Evolutionary conservation across 2,113 vertebrate genomes (phyloP), one percentile per base, ranked within the genome.

Genomic region (Rafetus swinhoei): DNA sequence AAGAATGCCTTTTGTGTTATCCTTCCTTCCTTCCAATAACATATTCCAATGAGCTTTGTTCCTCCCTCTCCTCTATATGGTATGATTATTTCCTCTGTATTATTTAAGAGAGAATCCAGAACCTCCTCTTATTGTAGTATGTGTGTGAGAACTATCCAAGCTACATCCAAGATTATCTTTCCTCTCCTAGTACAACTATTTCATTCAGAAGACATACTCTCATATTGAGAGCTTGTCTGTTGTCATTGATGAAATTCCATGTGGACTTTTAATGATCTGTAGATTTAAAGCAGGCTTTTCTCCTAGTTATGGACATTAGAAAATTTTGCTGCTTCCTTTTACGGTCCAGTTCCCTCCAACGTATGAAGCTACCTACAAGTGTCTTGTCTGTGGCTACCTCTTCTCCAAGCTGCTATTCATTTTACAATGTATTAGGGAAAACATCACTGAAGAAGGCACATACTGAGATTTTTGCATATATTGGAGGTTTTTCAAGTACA

Each of bases 111-210:
- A 35, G 29, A 81, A 1, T 81, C n/a, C 39, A 74, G 29, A 88
- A 35, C 57, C 19, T 24, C 74, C 11, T 4, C 0, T 53, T 5
- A 81, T 90, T 85, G 53, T 11, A 52, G 7, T 69, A 50, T 60
- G 87, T 15, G 50, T 60, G 65, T 21, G 21, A 84, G 88, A 84
- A 90, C 27, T 39, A 7, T 74, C 56, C 9, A 89, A 77, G 4
- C 39, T 86, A n/a, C 84, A 74, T 93, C 16, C 29, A 50, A n/a
- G 39, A 60, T 0, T 0, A 1, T 59, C 6, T 52, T 54, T 14
- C 8, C 79, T 84, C 81, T 84, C 25, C 55, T 86, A 82, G 9
- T 79, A 89, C 83, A 82, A 32, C 25, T 87, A 3, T 81, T 94
- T 87, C 87, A 59, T 93, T 87, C 90, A 29, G 7, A 76, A 56